Percentiles rank a stretch among this genome's conserved stretches.
Evolutionary conservation across 2,888 invertebrate species (phyloP).

Genomic region (Cephus runcator): DNA sequence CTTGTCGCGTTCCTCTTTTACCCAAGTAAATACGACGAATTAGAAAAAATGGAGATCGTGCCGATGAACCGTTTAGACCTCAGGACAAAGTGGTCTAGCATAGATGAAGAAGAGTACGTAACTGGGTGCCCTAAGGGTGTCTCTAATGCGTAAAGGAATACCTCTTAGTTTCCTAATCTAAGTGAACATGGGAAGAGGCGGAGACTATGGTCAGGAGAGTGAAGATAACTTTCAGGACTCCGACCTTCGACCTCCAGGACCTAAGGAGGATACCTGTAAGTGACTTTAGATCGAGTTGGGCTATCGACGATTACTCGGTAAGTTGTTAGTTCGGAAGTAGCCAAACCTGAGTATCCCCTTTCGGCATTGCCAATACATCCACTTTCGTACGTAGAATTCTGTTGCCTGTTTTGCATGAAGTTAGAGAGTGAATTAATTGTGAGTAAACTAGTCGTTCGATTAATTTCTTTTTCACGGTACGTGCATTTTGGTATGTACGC

Average conservation of each 20-base stretch:
- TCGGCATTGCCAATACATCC: not conserved
- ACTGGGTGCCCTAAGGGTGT: not conserved
- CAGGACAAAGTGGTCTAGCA: not conserved
- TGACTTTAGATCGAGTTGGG: not conserved
- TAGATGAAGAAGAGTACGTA: not conserved
- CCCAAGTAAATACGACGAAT: not conserved
- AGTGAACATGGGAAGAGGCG: not conserved
- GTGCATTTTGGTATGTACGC: not conserved
- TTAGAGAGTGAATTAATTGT: not conserved
- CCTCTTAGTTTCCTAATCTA: not conserved
- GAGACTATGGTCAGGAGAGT: not conserved
- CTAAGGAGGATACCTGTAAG: not conserved
- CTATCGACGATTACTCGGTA: not conserved
- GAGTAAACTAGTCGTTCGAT: not conserved
- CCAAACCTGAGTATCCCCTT: not conserved
- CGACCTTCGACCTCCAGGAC: not conserved
- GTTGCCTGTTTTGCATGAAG: not conserved
- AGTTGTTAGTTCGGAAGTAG: not conserved
- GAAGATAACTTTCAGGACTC: not conserved
- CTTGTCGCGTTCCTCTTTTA: not conserved
- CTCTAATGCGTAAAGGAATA: not conserved
- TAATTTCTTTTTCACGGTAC: not conserved
- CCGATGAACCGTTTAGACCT: not conserved
- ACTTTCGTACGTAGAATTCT: not conserved
- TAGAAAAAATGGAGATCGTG: not conserved